Percentiles rank a stretch among this genome's conserved stretches.
phyloP scores from a whole-genome alignment of 2,113 vertebrate species.

The human region GRCh38 chr1:166913001-166913500 shows the following conservation, averaged over 20 bases:
- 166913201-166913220: constrained; percentile 44
- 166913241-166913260: constrained; percentile 17
- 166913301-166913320: constrained; percentile 5
- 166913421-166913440: not conserved
- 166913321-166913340: constrained; percentile 1
- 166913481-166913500: not conserved
- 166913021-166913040: not conserved
- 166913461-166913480: not conserved
- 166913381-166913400: not conserved
- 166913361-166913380: not conserved
- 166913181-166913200: constrained; percentile 13
- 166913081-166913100: not conserved
- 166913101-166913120: rapidly evolving
- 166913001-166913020: not conserved
- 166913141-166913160: not conserved
- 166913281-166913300: not conserved
- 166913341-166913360: not conserved
- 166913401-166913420: not conserved
- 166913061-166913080: not conserved
- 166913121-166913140: not conserved
- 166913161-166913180: not conserved
- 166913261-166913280: not conserved
- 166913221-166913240: constrained; percentile 60
- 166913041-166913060: not conserved
- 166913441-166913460: not conserved